Conservation (phyloP, 1,140 invertebrate genomes). For the Asobara japonica region DNA sequence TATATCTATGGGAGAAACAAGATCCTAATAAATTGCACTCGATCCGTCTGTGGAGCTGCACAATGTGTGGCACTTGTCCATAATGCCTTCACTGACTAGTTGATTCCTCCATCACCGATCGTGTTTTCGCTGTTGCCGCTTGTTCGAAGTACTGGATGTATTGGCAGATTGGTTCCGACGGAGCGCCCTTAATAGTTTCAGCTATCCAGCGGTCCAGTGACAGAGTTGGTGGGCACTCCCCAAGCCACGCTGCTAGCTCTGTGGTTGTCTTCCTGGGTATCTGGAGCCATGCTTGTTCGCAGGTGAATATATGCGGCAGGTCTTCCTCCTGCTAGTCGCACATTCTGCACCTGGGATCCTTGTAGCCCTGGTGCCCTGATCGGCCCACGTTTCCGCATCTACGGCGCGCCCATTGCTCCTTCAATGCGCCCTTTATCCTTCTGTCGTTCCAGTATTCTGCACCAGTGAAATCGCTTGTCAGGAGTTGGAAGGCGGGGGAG, state of each 20-base stretch:
- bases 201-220: background rate
- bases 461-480: background rate
- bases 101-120: background rate
- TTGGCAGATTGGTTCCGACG: background rate
- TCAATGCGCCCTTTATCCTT: background rate
- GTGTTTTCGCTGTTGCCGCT: background rate
- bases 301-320: background rate
- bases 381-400: background rate
- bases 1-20: too few relatives aligned
- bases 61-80: too few relatives aligned
- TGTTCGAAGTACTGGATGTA: background rate
- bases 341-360: background rate
- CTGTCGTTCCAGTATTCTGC: background rate
- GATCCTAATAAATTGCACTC: too few relatives aligned
- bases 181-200: background rate
- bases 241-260: background rate
- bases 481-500: background rate
- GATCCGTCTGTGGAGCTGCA: background rate
- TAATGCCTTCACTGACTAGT: background rate
- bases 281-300: background rate
- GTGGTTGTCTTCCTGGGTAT: background rate
- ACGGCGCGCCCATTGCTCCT: background rate
- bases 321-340: background rate
- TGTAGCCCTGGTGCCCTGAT: background rate
- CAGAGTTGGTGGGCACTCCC: background rate